A percentile compares a stretch with the other conserved stretches of the same genome.
These are phyloP conservation scores for Drosophila punjabiensis DNA, from an alignment of 1,140 invertebrate genomes.

Conservation along the genomic window DNA sequence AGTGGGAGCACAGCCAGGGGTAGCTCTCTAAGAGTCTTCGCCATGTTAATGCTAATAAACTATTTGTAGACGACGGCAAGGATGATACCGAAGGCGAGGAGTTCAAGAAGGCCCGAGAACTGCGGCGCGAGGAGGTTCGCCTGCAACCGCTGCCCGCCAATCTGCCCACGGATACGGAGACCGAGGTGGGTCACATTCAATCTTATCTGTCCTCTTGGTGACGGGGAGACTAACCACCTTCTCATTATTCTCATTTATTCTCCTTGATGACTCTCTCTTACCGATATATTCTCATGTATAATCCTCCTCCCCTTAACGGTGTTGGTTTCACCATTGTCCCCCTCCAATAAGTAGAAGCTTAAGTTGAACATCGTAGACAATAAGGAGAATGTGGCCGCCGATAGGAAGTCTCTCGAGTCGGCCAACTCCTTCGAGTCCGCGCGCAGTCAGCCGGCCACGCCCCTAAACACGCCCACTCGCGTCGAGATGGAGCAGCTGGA, in stretches of 20 bases:
- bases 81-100: slow-evolving; percentile 92
- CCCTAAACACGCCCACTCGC: slow-evolving; percentile 56
- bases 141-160: slow-evolving; percentile 87
- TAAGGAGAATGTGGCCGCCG: slow-evolving; percentile 66
- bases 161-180: slow-evolving; percentile 90
- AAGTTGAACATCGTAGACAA: slow-evolving; percentile 44
- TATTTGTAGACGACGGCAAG: slow-evolving; percentile 87
- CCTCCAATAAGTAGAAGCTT: slow-evolving; percentile 44
- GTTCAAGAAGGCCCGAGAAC: slow-evolving; percentile 88
- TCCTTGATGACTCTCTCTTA: slow-evolving; percentile 50
- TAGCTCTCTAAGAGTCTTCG: background rate
- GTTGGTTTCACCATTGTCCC: slow-evolving; percentile 62
- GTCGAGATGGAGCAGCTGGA: slow-evolving; percentile 81
- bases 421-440: slow-evolving; percentile 75
- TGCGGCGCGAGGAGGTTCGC: slow-evolving; percentile 89
- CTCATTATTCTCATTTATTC: slow-evolving; percentile 67
- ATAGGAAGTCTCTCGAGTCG: slow-evolving; percentile 57
- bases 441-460: slow-evolving; percentile 56
- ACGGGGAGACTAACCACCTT: slow-evolving; percentile 69
- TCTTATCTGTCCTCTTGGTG: slow-evolving; percentile 14
- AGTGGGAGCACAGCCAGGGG: slow-evolving; percentile 2
- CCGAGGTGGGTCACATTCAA: slow-evolving; percentile 88
- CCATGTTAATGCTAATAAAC: background rate
- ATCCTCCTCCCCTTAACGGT: slow-evolving; percentile 54
- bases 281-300: slow-evolving; percentile 44